Evolutionary conservation across 2,797 vertebrate genomes (phyloP), one percentile per base, ranked within the genome.

Genomic region (Scomberomorus guttatus): DNA sequence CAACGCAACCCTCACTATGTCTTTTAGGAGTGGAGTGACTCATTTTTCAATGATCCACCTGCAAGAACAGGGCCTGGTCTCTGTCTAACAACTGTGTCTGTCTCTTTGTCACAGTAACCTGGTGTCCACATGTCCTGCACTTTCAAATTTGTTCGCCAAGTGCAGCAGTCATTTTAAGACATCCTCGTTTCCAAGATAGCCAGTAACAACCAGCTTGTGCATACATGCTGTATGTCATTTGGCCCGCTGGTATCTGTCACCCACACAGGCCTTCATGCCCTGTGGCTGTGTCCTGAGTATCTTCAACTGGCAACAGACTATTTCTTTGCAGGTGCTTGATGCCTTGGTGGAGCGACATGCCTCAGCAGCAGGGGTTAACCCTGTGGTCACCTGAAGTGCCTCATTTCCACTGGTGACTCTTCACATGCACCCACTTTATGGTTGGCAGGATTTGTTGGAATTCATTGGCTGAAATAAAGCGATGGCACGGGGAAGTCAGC

Each of bases 281-380:
- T 44, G 29, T 57, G 77, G 83, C 73, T 54, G 13, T 66, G 66
- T 72, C 73, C n/a, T 11, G 25, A 75, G 52, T 75, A 62, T 79
- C 74, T 75, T 68, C 63, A 56, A 52, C 27, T 72, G 59, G 80
- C 80, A 67, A 11, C 62, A 75, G 61, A 72, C 76, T 37, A 34
- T 71, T 84, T 87, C 75, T 75, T 79, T 72, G 48, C 80, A 92
- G 83, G 86, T 87, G 78, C 77, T 65, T 74, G 44, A 64, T 52
- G 67, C 64, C 14, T 56, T 50, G 77, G 71, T 80, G 58, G 58
- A 82, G 80, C 0, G 24, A 65, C 72, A 27, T 67, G 76, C 64
- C 75, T 76, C 25, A 57, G 75, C 81, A 80, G 75, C 67, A 42
- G 79, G 34, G 15, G 37, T 82, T 71, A 86, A 87, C 76, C 75